Base-by-base conservation (phyloP, 2,888 invertebrate genomes). In the Bugula neritina region DNA sequence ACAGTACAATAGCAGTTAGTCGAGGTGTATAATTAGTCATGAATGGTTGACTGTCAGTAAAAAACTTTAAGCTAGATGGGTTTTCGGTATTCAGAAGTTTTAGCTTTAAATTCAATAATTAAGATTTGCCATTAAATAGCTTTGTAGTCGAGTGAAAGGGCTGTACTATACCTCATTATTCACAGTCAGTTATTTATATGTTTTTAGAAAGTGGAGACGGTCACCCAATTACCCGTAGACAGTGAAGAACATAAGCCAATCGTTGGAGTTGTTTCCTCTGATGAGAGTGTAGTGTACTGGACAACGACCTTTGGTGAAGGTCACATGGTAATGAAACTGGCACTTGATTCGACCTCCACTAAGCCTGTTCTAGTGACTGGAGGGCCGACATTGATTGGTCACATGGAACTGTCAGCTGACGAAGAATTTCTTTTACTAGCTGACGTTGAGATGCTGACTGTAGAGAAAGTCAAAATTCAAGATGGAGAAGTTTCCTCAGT, bases 401-500 rank as follows among this genome's bases (percentile, higher is more conserved):
- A 63, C 27, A 31, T 63, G 63, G 63, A 63, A 31, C 17, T 63
- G n/a, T 29, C 63, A 21, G 63, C 27, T 63, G 63, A 63, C 31
- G 63, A 27, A 2, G 25, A 63, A n/a, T 63, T 13, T 31, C 63
- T 63, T 25, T 10, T 63, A 31, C n/a, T 63, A 3, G 63, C 63
- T 31, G 63, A 63, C 31, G 29, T 63, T 27, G 63, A 63, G 2
- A 63, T 63, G 63, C 10, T 31, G 25, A 29, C 31, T 10, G 34
- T 63, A 10, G 63, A 63, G 31, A 63, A 63, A 63, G 63, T 63
- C 31, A 63, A 31, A 63, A 34, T 63, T 13, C 27, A 21, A 25
- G 63, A 63, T 63, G 63, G 63, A 29, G 63, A 63, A 31, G 63
- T 63, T 13, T 31, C 25, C 5, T 63, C 31, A 31, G 63, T 63